Evolutionary conservation across 1,140 invertebrate genomes (phyloP).

Genomic region (Spodoptera litura): DNA sequence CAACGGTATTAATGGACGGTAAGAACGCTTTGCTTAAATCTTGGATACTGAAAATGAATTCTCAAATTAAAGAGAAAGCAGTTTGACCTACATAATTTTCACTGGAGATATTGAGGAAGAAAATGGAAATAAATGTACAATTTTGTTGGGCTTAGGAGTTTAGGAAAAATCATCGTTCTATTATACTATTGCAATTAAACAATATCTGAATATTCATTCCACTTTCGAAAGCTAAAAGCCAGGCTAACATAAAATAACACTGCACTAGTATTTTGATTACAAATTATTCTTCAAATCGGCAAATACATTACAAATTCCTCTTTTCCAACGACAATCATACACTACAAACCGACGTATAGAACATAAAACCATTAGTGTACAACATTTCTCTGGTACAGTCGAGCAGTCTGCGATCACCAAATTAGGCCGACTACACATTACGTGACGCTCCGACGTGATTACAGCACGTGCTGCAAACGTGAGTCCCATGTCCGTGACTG

Average conservation of each 20-base stretch:
- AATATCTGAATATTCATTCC: no score
- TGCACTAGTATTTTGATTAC: no score
- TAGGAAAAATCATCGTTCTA: no score
- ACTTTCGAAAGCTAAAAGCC: no score
- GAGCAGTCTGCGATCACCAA: constrained; percentile 56
- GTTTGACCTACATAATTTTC: no score
- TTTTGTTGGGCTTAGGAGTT: no score
- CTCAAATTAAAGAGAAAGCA: background rate
- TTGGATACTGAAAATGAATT: background rate
- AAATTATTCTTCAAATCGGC: no score
- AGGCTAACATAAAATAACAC: no score
- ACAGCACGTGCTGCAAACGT: constrained; percentile 69
- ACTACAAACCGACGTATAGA: constrained; percentile 2
- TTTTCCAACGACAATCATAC: background rate
- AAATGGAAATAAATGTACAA: no score
- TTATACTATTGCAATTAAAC: no score
- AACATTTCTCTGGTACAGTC: constrained; percentile 23
- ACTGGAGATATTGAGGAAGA: no score
- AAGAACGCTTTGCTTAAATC: constrained; percentile 5
- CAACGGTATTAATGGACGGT: constrained; percentile 25
- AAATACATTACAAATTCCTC: background rate
- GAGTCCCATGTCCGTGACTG: constrained; percentile 51
- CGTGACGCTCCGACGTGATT: constrained; percentile 65
- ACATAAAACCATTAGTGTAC: constrained; percentile 34
- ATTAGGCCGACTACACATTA: constrained; percentile 62